A percentile compares a stretch with the other conserved stretches of the same genome.
Conservation (phyloP, 1,140 invertebrate species). For the Drosophila jambulina region DNA sequence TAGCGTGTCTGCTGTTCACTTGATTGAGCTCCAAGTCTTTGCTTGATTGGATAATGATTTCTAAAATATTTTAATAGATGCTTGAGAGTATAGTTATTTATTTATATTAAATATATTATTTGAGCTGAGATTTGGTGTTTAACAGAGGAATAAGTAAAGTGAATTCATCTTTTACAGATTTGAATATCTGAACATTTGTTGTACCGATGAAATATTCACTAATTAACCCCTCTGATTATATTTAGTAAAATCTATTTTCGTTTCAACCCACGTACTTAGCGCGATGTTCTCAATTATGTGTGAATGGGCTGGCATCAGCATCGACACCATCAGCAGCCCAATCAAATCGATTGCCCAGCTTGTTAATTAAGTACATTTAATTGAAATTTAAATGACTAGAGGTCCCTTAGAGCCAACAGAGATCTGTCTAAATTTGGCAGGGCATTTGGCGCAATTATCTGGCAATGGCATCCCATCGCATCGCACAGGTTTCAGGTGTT, state of each 20-base stretch:
- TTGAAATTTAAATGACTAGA: conserved; percentile 55
- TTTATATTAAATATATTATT: background rate
- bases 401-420: conserved; percentile 1
- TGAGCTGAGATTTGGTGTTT: background rate
- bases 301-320: conserved; percentile 17
- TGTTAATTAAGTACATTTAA: conserved; percentile 65
- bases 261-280: background rate
- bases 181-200: background rate
- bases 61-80: background rate
- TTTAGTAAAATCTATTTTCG: background rate
- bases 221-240: conserved; percentile 4
- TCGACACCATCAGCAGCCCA: conserved; percentile 10
- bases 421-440: conserved; percentile 52
- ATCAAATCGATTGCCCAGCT: conserved; percentile 44
- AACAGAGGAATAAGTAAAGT: background rate
- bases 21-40: background rate
- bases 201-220: conserved; percentile 16
- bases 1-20: conserved; percentile 3
- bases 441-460: conserved; percentile 47
- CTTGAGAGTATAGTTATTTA: background rate
- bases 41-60: conserved; percentile 3
- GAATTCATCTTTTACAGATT: background rate
- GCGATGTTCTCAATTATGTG: conserved; percentile 33
- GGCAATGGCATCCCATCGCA: conserved; percentile 15
- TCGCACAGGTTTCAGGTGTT: conserved; percentile 40